Evolutionary conservation across 2,113 vertebrate genomes (phyloP).

Genomic region (Sinocyclocheilus anophthalmus): DNA sequence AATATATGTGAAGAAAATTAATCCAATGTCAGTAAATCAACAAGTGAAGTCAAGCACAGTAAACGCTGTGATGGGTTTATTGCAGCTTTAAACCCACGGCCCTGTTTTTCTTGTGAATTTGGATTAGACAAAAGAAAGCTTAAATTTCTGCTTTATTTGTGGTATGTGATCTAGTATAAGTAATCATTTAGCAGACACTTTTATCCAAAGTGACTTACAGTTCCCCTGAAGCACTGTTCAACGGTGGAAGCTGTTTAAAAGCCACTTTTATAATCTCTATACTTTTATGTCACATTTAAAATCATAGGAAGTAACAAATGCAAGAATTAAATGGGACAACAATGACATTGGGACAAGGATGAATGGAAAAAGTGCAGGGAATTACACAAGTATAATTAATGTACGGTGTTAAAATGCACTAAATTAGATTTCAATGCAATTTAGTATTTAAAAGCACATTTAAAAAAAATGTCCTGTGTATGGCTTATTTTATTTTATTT

Average conservation of each 20-base stretch:
- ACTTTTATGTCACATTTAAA: not conserved
- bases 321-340: not conserved
- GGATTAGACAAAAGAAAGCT: conserved; percentile 10
- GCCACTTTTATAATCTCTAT: not conserved
- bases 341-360: not conserved
- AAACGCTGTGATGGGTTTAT: not conserved
- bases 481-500: not conserved
- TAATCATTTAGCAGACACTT: not conserved
- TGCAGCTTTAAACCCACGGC: not conserved
- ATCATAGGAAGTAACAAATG: not conserved
- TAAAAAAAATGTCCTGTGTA: not conserved
- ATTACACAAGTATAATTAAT: not conserved
- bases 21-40: not conserved
- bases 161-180: not conserved
- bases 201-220: not conserved
- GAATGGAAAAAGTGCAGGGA: not conserved
- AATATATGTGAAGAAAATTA: conserved; percentile 54
- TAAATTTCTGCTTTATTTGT: not conserved
- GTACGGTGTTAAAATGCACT: not conserved
- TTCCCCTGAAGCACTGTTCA: not conserved
- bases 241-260: not conserved
- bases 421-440: not conserved
- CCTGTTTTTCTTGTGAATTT: conserved; percentile 1
- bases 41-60: not conserved
- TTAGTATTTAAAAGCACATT: not conserved